A percentile compares a stretch with the other conserved stretches of the same genome.
phyloP scores from a whole-genome alignment of 30 jellyfish, hydroid and myxozoan genomes.

The Calvadosia cruxmelitensis region DNA sequence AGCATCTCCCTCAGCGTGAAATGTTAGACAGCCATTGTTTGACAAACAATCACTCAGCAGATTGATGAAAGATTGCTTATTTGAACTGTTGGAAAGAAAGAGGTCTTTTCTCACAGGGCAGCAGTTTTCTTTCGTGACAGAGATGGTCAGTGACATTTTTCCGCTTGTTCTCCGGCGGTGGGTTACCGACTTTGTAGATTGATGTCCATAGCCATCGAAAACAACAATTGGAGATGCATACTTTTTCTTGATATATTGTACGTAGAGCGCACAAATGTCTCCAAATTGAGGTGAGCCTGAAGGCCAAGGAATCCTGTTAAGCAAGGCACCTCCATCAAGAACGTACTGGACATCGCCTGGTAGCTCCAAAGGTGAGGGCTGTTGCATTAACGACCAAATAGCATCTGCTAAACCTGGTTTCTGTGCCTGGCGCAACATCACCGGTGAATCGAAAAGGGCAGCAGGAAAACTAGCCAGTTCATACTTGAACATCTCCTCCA shows the following conservation, averaged over 20 bases:
- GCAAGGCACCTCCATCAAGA: conserved; percentile 6
- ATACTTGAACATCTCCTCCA: conserved; percentile 1
- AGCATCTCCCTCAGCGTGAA: too few species aligned
- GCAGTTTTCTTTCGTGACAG: too few species aligned
- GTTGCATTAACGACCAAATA: neutral
- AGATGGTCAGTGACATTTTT: neutral
- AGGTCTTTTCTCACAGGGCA: conserved; percentile 6
- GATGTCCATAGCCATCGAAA: conserved; percentile 3
- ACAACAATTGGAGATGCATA: conserved; percentile 8
- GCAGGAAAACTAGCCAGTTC: conserved; percentile 2
- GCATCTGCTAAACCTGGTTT: conserved; percentile 10
- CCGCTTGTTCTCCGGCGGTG: conserved; percentile 4
- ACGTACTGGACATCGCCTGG: conserved; percentile 8
- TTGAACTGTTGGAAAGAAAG: neutral
- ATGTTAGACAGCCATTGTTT: too few species aligned
- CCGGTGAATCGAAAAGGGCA: conserved; percentile 8
- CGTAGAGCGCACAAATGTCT: neutral
- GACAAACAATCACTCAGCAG: too few species aligned
- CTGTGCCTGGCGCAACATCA: neutral
- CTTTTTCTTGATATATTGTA: neutral
- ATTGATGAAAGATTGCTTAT: conserved; percentile 8
- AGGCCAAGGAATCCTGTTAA: conserved; percentile 12
- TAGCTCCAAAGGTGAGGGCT: neutral
- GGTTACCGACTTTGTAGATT: conserved; percentile 2
- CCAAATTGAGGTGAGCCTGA: neutral